Percentiles rank a stretch among this genome's conserved stretches.
These are phyloP conservation scores for Australoheros facetus DNA, from an alignment of 2,797 vertebrate genomes.

Conservation along the genomic window DNA sequence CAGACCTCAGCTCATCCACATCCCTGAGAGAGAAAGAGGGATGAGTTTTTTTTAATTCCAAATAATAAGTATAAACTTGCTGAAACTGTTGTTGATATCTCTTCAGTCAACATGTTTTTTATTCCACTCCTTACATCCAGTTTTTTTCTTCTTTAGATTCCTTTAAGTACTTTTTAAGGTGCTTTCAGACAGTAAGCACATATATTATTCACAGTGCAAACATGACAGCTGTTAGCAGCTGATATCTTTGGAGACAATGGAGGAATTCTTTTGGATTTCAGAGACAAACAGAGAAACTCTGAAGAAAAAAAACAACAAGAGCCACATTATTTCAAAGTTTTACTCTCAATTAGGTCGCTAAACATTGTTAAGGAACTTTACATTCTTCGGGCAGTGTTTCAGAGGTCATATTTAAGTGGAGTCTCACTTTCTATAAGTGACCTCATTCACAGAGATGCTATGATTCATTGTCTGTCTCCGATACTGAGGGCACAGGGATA, in stretches of 20 bases:
- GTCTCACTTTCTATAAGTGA: not conserved
- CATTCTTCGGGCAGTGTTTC: not conserved
- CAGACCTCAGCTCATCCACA: slow-evolving; percentile 2
- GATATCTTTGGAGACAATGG: not conserved
- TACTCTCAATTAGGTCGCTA: not conserved
- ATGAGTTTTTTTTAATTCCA: not conserved
- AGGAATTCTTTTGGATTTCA: not conserved
- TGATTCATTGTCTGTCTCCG: not conserved
- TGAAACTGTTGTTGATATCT: not conserved
- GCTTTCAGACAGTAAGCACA: not conserved
- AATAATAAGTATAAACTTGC: not conserved
- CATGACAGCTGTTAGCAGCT: not conserved
- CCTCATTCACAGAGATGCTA: not conserved
- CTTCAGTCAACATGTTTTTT: not conserved
- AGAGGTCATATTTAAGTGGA: not conserved
- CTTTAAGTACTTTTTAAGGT: not conserved
- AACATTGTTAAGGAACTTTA: not conserved
- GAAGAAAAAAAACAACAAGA: not conserved
- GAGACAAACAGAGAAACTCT: not conserved
- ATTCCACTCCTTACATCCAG: not conserved
- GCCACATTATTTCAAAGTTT: not conserved
- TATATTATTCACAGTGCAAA: not conserved
- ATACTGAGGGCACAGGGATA: not conserved
- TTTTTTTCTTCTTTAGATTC: not conserved
- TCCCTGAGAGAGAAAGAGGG: not conserved